Evolutionary conservation across 2,113 vertebrate species (phyloP).

Genomic region (Pongo abelii): DNA sequence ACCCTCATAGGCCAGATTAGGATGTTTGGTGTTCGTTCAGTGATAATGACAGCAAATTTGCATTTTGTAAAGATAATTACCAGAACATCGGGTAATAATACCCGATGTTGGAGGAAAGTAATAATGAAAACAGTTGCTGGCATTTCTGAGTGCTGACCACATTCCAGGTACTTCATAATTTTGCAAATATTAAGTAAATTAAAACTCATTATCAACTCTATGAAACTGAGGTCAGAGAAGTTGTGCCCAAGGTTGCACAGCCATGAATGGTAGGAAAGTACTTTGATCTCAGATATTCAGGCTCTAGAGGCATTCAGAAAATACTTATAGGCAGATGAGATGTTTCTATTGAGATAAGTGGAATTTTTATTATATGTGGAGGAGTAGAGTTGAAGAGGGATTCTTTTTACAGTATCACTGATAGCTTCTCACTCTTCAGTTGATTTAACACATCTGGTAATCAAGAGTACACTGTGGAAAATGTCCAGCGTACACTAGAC

Average conservation of each 20-base stretch:
- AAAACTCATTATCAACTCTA: background rate
- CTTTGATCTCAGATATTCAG: background rate
- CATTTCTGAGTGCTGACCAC: background rate
- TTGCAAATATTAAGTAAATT: background rate
- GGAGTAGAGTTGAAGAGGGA: background rate
- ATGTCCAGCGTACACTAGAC: background rate
- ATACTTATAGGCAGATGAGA: background rate
- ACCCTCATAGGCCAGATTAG: background rate
- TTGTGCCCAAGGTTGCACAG: background rate
- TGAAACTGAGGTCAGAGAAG: background rate
- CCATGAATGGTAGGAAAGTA: background rate
- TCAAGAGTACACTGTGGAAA: background rate
- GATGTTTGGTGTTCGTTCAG: background rate
- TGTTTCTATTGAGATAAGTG: background rate
- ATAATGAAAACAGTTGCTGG: background rate
- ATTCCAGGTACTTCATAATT: background rate
- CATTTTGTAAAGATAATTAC: background rate
- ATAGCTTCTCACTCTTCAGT: background rate
- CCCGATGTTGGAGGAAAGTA: background rate
- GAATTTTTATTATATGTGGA: background rate
- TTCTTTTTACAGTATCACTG: background rate
- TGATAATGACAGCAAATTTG: background rate
- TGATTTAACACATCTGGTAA: background rate
- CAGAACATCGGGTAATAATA: background rate
- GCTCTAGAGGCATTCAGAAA: background rate